Conservation (phyloP, 2,797 vertebrate species). For the Adrianichthys oophorus region DNA sequence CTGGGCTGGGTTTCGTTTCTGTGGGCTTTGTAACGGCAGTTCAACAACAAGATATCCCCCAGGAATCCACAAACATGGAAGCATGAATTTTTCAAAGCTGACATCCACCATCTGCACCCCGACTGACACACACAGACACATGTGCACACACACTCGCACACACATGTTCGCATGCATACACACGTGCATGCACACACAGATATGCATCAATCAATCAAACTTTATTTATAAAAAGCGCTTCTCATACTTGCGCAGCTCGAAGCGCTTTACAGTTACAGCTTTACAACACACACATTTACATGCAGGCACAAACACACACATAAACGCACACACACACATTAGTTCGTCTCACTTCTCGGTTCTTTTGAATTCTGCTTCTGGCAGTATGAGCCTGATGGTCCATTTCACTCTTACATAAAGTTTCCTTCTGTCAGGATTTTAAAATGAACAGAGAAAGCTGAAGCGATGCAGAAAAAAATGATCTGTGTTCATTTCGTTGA, state of each 20-base stretch:
- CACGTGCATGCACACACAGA: conserved; percentile 48
- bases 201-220: too few relatives aligned
- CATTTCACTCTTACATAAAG: too few relatives aligned
- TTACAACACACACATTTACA: conserved; percentile 1
- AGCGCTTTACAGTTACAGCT: conserved; percentile 45
- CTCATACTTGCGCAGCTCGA: conserved; percentile 42
- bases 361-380: too few relatives aligned
- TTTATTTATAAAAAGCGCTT: neutral
- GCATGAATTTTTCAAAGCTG: conserved; percentile 79
- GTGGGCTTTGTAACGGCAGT: conserved; percentile 55
- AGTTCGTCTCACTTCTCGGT: too few relatives aligned
- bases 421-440: too few relatives aligned
- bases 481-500: too few relatives aligned
- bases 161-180: conserved; percentile 47
- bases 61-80: conserved; percentile 76
- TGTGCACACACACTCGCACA: conserved; percentile 22
- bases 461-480: too few relatives aligned
- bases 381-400: too few relatives aligned
- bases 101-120: conserved; percentile 73
- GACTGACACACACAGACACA: conserved; percentile 40
- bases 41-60: conserved; percentile 73
- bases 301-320: too few relatives aligned
- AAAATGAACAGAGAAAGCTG: too few relatives aligned
- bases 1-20: conserved; percentile 1
- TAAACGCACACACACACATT: too few relatives aligned